Evolutionary conservation across 2,113 vertebrate species (phyloP), one percentile per base, ranked within the genome.

Genomic region (Steatornis caripensis): DNA sequence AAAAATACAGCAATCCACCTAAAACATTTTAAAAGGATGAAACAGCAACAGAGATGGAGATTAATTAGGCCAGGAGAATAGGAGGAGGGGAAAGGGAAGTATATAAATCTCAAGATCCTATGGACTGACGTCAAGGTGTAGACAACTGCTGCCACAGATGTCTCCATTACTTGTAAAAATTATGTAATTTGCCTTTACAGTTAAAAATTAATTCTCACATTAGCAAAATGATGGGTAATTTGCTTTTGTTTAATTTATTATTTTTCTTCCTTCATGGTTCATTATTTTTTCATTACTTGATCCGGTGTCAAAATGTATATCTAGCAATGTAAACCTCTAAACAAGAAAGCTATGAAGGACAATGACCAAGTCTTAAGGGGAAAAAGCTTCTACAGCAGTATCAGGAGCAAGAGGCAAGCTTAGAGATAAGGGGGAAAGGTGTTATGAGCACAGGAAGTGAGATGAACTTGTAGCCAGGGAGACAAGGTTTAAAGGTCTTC

Each of bases 391-490:
- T 65, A 15, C 26, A 74, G 30, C 77, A 83, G 26, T 24, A 77
- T 7, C 30, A 84, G n/a, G 36, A 88, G 20, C 34, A 71, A 58
- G 36, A 68, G 48, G 17, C 14, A 74, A 89, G 26, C 2, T 48
- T 49, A 72, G 10, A 70, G 32, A 61, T 30, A 80, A 55, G 20
- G 15, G 30, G 77, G n/a, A 85, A 62, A 51, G 5, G 27, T n/a
- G 26, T 54, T 53, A 32, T 0, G 4, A n/a, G 26, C 39, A 62
- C 0, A 37, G 41, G 39, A 61, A 54, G 18, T 0, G 0, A 92
- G 32, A 29, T 17, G 29, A 57, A 57, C 20, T 54, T 74, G 45
- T 9, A 90, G 34, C 24, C 51, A 55, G 9, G 15, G 17, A 80
- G 45, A 53, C 18, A 74, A 23, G 9, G 19, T 26, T 90, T 80